These are phyloP conservation scores for Scortum barcoo DNA, from an alignment of 2,113 vertebrate species.

Conservation along the genomic window DNA sequence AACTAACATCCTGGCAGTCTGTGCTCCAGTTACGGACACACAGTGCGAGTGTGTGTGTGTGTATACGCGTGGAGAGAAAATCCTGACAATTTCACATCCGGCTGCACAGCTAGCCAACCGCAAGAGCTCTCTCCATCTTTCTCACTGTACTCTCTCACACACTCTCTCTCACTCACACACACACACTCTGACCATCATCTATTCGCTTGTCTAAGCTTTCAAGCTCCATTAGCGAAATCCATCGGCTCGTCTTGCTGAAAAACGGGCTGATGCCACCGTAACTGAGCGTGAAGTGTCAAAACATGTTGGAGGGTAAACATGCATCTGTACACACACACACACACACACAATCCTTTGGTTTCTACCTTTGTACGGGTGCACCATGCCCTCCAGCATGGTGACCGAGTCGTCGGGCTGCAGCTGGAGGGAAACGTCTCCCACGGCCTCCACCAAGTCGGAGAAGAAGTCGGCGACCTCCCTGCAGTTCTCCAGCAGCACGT, in stretches of 20 bases:
- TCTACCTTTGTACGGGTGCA: constrained; percentile 94
- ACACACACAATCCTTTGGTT: background rate
- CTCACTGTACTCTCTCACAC: constrained; percentile 18
- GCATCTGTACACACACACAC: background rate
- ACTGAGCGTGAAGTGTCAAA: constrained; percentile 53
- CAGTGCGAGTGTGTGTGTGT: constrained; percentile 29
- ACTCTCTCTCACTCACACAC: constrained; percentile 4
- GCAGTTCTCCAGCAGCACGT: constrained; percentile 94
- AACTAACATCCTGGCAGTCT: constrained; percentile 72
- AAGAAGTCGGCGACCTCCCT: constrained; percentile 94
- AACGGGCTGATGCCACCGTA: background rate
- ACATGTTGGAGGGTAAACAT: constrained; percentile 34
- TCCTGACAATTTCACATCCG: constrained; percentile 69
- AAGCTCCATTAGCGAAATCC: constrained; percentile 71
- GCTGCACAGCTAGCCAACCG: constrained; percentile 58
- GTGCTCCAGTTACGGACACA: constrained; percentile 67
- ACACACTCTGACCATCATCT: constrained; percentile 39
- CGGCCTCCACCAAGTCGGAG: constrained; percentile 90
- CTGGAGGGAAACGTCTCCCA: constrained; percentile 94
- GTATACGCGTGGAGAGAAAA: constrained; percentile 18
- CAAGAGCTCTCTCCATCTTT: constrained; percentile 63
- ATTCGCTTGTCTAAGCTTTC: constrained; percentile 66
- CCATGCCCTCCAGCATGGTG: constrained; percentile 90
- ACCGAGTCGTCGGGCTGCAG: constrained; percentile 90
- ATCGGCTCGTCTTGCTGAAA: constrained; percentile 35